phyloP scores from a whole-genome alignment of 2,113 vertebrate genomes.

The Etia nguti region DNA sequence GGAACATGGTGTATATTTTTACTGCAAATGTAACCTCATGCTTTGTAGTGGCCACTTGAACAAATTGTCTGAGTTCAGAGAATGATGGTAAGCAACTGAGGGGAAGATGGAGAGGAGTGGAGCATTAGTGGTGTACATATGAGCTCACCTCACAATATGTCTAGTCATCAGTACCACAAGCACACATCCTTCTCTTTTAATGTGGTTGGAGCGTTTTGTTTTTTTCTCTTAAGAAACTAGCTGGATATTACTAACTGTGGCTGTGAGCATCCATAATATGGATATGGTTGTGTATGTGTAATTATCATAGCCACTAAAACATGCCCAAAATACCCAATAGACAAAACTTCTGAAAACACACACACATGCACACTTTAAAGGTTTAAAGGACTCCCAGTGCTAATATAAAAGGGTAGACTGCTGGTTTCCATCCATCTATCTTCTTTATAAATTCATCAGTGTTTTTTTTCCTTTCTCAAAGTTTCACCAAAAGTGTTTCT shows the following conservation, averaged over 20 bases:
- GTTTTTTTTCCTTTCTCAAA: not conserved
- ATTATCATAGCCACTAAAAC: not conserved
- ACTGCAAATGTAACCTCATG: not conserved
- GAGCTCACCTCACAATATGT: not conserved
- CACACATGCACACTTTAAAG: not conserved
- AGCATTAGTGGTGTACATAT: not conserved
- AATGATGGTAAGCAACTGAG: not conserved
- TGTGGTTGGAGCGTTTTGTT: not conserved
- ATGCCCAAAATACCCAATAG: not conserved
- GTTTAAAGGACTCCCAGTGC: not conserved
- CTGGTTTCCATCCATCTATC: not conserved
- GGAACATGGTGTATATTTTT: not conserved
- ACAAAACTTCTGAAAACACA: not conserved
- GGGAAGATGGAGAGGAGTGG: not conserved
- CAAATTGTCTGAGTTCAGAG: not conserved
- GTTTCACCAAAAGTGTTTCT: not conserved
- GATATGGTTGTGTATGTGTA: not conserved
- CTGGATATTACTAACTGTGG: not conserved
- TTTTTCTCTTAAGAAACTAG: not conserved
- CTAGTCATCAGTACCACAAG: not conserved
- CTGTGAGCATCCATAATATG: not conserved
- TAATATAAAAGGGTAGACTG: not conserved
- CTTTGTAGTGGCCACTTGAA: not conserved
- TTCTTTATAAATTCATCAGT: not conserved
- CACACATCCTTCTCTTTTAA: conserved; percentile 9